These are phyloP conservation scores for Clangula hyemalis DNA, from an alignment of 2,797 vertebrate genomes.

Conservation along the genomic window DNA sequence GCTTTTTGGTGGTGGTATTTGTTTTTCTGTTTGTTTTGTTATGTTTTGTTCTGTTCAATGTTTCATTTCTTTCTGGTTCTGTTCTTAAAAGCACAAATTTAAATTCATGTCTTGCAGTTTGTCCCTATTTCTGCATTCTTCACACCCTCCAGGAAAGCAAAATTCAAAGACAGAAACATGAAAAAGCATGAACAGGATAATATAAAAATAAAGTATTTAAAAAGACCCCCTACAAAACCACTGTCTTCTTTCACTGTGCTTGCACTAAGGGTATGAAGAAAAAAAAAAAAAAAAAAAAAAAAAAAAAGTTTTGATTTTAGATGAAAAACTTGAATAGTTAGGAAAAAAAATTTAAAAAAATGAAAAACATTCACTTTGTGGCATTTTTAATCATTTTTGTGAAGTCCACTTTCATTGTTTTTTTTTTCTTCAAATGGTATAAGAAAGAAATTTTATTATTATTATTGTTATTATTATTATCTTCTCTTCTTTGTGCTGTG, in stretches of 20 bases:
- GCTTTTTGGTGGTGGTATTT: background rate
- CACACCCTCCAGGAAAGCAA: background rate
- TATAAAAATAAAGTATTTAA: background rate
- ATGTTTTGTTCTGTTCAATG: background rate
- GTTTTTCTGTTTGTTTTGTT: background rate
- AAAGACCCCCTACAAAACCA: background rate
- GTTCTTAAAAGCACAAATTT: background rate
- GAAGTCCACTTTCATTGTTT: accelerated
- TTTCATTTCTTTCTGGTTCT: background rate
- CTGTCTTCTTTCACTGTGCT: background rate
- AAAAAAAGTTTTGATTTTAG: background rate
- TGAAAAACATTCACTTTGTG: background rate
- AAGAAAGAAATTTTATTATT: background rate
- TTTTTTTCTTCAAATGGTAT: background rate
- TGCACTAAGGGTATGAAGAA: background rate
- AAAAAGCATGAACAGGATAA: background rate
- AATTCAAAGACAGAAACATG: background rate
- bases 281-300: background rate
- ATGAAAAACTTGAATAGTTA: accelerated
- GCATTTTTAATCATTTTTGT: background rate
- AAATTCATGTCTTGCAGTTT: background rate
- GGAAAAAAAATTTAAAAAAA: background rate
- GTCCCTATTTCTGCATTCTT: background rate
- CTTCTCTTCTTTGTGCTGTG: background rate
- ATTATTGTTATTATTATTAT: background rate